Evolutionary conservation across 35 echinoderm and acorn worm species (phyloP).

Genomic region (Apostichopus californicus): DNA sequence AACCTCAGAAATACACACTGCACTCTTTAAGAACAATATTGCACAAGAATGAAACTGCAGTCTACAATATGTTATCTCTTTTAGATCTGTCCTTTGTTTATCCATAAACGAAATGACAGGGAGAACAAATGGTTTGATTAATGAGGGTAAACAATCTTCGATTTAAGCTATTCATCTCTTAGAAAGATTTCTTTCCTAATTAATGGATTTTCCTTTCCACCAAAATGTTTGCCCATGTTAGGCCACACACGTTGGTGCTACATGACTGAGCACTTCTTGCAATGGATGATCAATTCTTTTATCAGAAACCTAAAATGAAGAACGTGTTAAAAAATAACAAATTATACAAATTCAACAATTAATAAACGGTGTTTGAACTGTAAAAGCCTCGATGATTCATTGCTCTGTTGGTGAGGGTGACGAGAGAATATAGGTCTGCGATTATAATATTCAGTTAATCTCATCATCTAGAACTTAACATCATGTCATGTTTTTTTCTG

Average conservation of each 20-base stretch:
- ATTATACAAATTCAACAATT: constrained; percentile 1
- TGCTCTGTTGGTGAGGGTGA: no score
- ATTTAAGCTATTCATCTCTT: background rate
- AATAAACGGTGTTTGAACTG: background rate
- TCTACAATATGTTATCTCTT: background rate
- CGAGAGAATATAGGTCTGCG: no score
- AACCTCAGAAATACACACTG: background rate
- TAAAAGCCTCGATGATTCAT: no score
- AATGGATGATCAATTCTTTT: background rate
- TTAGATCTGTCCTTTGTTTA: constrained; percentile 17
- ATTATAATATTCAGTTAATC: no score
- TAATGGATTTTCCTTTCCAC: background rate
- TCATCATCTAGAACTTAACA: no score
- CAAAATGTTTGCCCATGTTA: constrained; percentile 3
- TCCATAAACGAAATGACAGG: constrained; percentile 7
- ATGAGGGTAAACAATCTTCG: constrained; percentile 25
- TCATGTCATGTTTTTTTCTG: no score
- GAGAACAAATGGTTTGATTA: constrained; percentile 30
- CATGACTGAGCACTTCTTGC: background rate
- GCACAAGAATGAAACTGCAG: background rate
- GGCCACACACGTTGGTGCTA: background rate
- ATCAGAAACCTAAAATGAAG: background rate
- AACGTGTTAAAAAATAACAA: constrained; percentile 12
- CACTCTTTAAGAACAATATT: background rate
- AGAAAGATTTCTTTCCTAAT: constrained; percentile 10